A percentile compares a stretch with the other conserved stretches of the same genome.
Conservation (phyloP, 2,888 invertebrate species). For the Balanococcus diminutus region DNA sequence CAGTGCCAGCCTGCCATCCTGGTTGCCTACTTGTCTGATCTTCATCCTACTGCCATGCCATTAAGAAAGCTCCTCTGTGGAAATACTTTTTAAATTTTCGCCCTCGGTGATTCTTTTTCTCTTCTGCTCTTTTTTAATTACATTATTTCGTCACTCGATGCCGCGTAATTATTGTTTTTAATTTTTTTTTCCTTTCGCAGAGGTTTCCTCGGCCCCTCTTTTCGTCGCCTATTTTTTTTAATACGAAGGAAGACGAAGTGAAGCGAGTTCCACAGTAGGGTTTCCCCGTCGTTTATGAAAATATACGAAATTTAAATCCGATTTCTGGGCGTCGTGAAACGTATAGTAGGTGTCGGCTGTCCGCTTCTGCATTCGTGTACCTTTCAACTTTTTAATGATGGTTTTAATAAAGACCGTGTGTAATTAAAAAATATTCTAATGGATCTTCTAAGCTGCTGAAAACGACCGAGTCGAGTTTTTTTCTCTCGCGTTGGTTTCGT, state of each 20-base stretch:
- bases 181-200: constrained; percentile 4
- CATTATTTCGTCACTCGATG: constrained; percentile 42
- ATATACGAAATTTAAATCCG: constrained; percentile 17
- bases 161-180: constrained; percentile 38
- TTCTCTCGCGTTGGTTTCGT: neutral
- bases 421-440: constrained; percentile 21
- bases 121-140: constrained; percentile 40
- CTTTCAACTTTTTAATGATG: constrained; percentile 32
- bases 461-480: neutral
- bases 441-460: neutral
- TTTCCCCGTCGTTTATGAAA: neutral
- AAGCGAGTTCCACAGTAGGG: neutral
- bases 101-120: constrained; percentile 17
- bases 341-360: neutral
- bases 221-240: neutral
- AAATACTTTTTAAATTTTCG: constrained; percentile 40
- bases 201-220: neutral
- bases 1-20: too few relatives aligned
- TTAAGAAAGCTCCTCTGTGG: constrained; percentile 19
- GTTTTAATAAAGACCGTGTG: constrained; percentile 19
- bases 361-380: neutral
- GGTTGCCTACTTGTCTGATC: too few relatives aligned
- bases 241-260: neutral
- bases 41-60: constrained; percentile 23
- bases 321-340: neutral